These are phyloP conservation scores for Conistra vaccinii DNA, from an alignment of 2,888 invertebrate genomes.

Conservation along the genomic window DNA sequence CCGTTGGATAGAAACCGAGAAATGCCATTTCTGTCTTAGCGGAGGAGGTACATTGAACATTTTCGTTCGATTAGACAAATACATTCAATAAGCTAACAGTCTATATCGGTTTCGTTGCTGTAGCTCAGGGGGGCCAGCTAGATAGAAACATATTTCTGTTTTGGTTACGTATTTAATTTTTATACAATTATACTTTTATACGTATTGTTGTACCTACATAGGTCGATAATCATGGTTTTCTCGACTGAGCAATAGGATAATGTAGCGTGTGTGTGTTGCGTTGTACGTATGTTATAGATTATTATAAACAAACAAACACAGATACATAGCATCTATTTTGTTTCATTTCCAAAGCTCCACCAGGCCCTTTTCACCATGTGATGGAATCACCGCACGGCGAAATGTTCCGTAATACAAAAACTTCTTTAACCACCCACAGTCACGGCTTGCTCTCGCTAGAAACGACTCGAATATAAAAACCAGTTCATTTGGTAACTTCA, in stretches of 20 bases:
- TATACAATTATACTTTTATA: slow-evolving; percentile 1
- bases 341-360: slow-evolving; percentile 19
- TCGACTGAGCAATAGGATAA: background rate
- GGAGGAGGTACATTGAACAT: too few relatives aligned
- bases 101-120: too few relatives aligned
- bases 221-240: slow-evolving; percentile 8
- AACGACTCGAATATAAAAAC: background rate
- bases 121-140: too few relatives aligned
- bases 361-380: background rate
- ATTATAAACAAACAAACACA: slow-evolving; percentile 18
- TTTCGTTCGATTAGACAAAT: too few relatives aligned
- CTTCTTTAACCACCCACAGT: background rate
- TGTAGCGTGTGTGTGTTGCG: background rate
- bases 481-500: slow-evolving; percentile 12
- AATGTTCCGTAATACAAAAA: background rate
- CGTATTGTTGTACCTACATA: slow-evolving; percentile 4
- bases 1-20: too few relatives aligned
- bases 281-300: slow-evolving; percentile 1
- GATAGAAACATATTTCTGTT: too few relatives aligned
- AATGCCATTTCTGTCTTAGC: too few relatives aligned
- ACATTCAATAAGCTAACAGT: too few relatives aligned
- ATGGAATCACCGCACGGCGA: background rate
- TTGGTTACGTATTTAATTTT: background rate
- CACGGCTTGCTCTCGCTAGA: background rate
- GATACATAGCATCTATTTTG: slow-evolving; percentile 6